These are phyloP conservation scores for Erinaceus europaeus DNA, from an alignment of 2,113 vertebrate genomes.

Conservation along the genomic window DNA sequence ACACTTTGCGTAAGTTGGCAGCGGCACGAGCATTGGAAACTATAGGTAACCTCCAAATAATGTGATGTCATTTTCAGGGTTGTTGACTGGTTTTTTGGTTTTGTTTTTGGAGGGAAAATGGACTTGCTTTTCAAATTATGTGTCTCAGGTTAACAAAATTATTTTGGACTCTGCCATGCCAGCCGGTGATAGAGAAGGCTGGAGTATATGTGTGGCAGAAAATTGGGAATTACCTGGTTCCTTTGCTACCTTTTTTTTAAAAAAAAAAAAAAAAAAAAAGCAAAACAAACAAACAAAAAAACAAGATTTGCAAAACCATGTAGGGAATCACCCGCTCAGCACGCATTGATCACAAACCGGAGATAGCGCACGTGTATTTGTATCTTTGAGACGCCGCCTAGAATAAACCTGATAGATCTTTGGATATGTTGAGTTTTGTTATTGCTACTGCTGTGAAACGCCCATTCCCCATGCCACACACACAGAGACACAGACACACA, in stretches of 20 bases:
- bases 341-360: slow-evolving; percentile 1
- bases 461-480: too few relatives aligned
- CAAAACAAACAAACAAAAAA: too few relatives aligned
- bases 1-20: neutral
- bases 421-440: slow-evolving; percentile 21
- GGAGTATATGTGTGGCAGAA: slow-evolving; percentile 24
- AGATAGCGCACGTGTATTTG: slow-evolving; percentile 12
- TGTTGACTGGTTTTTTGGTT: too few relatives aligned
- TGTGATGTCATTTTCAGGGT: neutral
- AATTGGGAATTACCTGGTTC: slow-evolving; percentile 12
- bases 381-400: slow-evolving; percentile 53
- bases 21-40: neutral
- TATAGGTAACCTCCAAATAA: neutral
- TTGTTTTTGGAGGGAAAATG: neutral
- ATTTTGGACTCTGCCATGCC: slow-evolving; percentile 43
- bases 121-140: slow-evolving; percentile 58
- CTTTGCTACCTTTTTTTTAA: slow-evolving; percentile 49
- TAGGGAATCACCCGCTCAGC: slow-evolving; percentile 22
- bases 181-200: slow-evolving; percentile 16
- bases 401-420: slow-evolving; percentile 27
- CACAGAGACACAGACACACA: too few relatives aligned
- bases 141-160: slow-evolving; percentile 71
- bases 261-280: too few relatives aligned
- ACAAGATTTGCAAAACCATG: slow-evolving; percentile 29
- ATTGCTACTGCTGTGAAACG: neutral